Evolutionary conservation across 92 coral and sea anemone species (phyloP).

Genomic region (Galaxea fascicularis): DNA sequence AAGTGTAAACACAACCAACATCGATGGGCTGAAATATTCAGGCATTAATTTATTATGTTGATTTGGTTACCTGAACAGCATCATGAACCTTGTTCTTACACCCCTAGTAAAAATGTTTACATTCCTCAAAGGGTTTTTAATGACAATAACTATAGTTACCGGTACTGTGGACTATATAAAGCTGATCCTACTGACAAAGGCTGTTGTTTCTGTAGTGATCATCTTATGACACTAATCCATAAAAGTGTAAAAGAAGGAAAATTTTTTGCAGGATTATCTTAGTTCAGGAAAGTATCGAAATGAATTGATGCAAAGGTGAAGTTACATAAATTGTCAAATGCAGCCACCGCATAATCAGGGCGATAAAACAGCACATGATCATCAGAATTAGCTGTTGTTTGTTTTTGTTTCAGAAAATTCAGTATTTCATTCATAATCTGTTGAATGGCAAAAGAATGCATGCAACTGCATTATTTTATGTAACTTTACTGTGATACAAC

Average conservation of each 20-base stretch:
- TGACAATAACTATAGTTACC: conserved; percentile 64
- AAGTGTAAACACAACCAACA: conserved; percentile 65
- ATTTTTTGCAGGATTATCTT: conserved; percentile 42
- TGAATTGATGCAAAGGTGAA: too few relatives aligned
- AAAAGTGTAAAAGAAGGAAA: conserved; percentile 57
- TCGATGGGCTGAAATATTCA: conserved; percentile 74
- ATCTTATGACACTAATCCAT: conserved; percentile 43
- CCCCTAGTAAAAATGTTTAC: conserved; percentile 62
- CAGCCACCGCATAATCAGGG: too few relatives aligned
- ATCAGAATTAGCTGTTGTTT: too few relatives aligned
- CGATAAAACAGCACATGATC: too few relatives aligned
- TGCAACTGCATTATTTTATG: too few relatives aligned
- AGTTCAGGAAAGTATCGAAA: not conserved
- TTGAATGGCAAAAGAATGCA: too few relatives aligned
- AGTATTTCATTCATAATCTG: too few relatives aligned
- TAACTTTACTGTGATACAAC: too few relatives aligned
- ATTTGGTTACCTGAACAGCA: conserved; percentile 84
- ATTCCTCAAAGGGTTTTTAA: conserved; percentile 62
- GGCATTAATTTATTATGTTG: conserved; percentile 80
- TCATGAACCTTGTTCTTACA: conserved; percentile 58
- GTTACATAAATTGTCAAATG: too few relatives aligned
- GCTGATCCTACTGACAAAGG: conserved; percentile 51
- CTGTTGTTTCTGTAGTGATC: conserved; percentile 68
- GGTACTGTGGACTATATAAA: conserved; percentile 78
- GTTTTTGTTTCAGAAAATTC: too few relatives aligned